phyloP scores from a whole-genome alignment of 2,113 vertebrate species.

The Rhineura floridana region DNA sequence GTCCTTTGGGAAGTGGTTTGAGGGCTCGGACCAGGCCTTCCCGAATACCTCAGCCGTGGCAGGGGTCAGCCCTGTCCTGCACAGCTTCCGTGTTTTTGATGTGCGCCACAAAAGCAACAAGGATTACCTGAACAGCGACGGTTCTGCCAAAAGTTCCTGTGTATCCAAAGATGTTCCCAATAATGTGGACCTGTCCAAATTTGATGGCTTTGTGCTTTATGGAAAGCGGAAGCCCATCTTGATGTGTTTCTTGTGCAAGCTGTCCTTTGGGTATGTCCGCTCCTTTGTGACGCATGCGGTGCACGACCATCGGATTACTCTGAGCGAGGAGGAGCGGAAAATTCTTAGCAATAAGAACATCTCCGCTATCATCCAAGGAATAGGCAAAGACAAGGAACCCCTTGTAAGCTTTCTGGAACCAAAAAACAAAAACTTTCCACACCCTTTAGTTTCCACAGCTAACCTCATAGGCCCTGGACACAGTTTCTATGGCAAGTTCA shows the following conservation, averaged over 20 bases:
- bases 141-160: conserved; percentile 99
- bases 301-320: conserved; percentile 97
- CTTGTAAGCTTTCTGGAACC: conserved; percentile 99
- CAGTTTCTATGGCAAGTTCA: conserved; percentile 98
- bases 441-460: conserved; percentile 89
- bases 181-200: conserved; percentile 99
- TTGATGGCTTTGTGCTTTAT: conserved; percentile 96
- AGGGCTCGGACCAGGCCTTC: conserved; percentile 95
- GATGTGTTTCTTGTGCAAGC: conserved; percentile 99
- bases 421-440: conserved; percentile 95
- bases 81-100: conserved; percentile 99
- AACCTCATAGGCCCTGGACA: conserved; percentile 94
- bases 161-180: conserved; percentile 99
- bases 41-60: conserved; percentile 99
- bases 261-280: conserved; percentile 97
- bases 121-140: conserved; percentile 99
- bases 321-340: conserved; percentile 95
- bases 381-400: conserved; percentile 99
- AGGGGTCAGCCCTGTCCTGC: conserved; percentile 98
- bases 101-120: conserved; percentile 99
- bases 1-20: conserved; percentile 99
- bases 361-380: conserved; percentile 99
- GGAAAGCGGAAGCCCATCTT: conserved; percentile 99
- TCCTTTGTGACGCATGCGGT: conserved; percentile 98
- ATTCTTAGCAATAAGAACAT: conserved; percentile 97